Percentiles rank a stretch among this genome's conserved stretches.
Conservation (phyloP, 2,113 vertebrate species). For the Amblyopsis rosae region DNA sequence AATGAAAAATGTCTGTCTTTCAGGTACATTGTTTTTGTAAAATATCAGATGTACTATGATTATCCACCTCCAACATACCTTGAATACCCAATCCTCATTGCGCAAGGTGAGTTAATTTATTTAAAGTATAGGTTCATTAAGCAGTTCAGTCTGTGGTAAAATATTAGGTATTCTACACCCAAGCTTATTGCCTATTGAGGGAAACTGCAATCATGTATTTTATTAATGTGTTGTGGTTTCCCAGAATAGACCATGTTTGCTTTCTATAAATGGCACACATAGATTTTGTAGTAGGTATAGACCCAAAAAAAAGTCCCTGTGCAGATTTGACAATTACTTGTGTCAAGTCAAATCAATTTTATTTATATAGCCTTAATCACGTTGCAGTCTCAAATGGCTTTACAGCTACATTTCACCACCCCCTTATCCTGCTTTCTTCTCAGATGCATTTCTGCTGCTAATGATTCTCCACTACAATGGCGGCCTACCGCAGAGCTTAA, state of each 20-base stretch:
- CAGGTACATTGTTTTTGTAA: conserved; percentile 92
- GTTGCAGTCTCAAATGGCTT: no score
- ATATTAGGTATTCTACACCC: no score
- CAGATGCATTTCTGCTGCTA: conserved; percentile 86
- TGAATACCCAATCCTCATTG: conserved; percentile 91
- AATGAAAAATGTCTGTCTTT: conserved; percentile 16
- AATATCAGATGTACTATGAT: conserved; percentile 89
- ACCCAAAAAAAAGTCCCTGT: no score
- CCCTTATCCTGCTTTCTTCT: conserved; percentile 43
- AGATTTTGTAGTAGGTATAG: no score
- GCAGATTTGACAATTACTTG: no score
- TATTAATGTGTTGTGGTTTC: neutral
- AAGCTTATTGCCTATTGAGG: neutral
- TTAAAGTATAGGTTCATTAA: neutral
- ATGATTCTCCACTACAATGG: conserved; percentile 84
- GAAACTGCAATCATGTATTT: neutral
- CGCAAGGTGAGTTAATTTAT: conserved; percentile 82
- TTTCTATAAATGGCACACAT: neutral
- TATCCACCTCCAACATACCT: conserved; percentile 90
- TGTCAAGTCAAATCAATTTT: no score
- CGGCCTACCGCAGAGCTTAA: conserved; percentile 72
- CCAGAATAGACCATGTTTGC: neutral
- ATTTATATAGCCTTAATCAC: no score
- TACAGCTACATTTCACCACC: no score
- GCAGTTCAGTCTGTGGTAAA: neutral